Base-by-base conservation (phyloP, 2,113 vertebrate species). In the Dipodomys spectabilis region DNA sequence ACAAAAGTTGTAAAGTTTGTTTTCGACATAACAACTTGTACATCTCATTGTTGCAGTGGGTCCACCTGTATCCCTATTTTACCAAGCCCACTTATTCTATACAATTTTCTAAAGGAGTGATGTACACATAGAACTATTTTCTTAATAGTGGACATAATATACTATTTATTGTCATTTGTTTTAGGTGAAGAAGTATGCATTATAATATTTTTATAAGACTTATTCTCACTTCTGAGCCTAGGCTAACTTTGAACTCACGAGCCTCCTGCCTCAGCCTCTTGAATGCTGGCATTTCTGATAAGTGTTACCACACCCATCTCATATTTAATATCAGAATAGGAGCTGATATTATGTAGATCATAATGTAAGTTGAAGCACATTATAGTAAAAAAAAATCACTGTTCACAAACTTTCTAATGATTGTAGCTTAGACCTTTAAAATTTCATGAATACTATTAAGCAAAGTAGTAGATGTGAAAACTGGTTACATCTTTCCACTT, bases 361-460 rank as follows among this genome's bases (percentile, higher is more conserved):
- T 57, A 57, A 57, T 57, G 49, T 57, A 57, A 49, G 53, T 53
- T 53, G 49, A 16, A 57, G 15, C 53, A 57, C 15, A 57, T 57
- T 57, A 57, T 16, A 57, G 53, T 57, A 57, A 57, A 57, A 57
- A 57, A 57, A 57, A 57, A 16, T 25, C 32, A 44, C 32, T 78
- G 49, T 27, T 92, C 53, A 74, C 64, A 72, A 87, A 39, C 27
- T 73, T 28, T 73, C 82, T 15, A 23, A 32, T 62, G 49, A 19
- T 45, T 82, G 19, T 57, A 85, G 49, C 10, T 79, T 67, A 82
- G 28, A 71, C 10, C 7, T 71, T 87, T 79, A 92, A 64, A 13
- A 82, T 90, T 94, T 73, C 86, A 67, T 35, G 71, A 53, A 85
- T 7, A 83, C 77, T 72, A 85, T 71, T 25, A 79, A 82, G 5